Conservation (phyloP, 1,140 invertebrate genomes). For the Cotesia glomerata region DNA sequence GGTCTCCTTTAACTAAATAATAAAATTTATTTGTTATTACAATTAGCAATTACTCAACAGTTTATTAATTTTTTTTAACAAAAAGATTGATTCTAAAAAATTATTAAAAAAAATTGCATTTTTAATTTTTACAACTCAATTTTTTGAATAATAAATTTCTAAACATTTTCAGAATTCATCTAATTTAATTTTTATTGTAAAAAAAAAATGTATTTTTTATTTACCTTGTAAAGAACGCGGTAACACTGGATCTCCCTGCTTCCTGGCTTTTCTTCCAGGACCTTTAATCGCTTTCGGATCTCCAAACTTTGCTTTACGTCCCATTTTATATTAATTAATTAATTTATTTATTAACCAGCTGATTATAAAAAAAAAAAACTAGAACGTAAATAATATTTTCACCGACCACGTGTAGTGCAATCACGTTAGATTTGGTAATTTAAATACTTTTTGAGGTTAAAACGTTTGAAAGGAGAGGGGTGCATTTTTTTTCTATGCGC, state of each 20-base stretch:
- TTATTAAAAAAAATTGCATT: too few relatives aligned
- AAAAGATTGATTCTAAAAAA: too few relatives aligned
- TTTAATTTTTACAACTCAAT: not conserved
- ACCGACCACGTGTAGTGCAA: too few relatives aligned
- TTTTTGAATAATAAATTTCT: not conserved
- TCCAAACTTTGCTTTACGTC: slow-evolving; percentile 83
- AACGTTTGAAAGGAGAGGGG: too few relatives aligned
- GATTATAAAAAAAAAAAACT: not conserved
- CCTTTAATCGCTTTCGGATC: slow-evolving; percentile 69
- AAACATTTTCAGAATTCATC: not conserved
- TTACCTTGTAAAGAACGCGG: slow-evolving; percentile 32
- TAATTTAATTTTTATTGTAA: not conserved
- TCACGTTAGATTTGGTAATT: too few relatives aligned
- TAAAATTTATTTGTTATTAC: not conserved
- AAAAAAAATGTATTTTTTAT: not conserved
- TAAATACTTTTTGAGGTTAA: too few relatives aligned
- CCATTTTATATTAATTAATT: slow-evolving; percentile 69
- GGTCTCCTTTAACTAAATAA: not conserved
- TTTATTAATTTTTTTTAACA: too few relatives aligned
- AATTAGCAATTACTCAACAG: too few relatives aligned
- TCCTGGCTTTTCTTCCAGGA: slow-evolving; percentile 82
- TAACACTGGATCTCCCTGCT: slow-evolving; percentile 81
- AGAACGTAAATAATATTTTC: too few relatives aligned
- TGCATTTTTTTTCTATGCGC: too few relatives aligned
- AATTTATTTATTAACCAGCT: not conserved